A percentile compares a stretch with the other conserved stretches of the same genome.
Conservation (phyloP, 2,113 vertebrate species). For the Ceyx melanurus region DNA sequence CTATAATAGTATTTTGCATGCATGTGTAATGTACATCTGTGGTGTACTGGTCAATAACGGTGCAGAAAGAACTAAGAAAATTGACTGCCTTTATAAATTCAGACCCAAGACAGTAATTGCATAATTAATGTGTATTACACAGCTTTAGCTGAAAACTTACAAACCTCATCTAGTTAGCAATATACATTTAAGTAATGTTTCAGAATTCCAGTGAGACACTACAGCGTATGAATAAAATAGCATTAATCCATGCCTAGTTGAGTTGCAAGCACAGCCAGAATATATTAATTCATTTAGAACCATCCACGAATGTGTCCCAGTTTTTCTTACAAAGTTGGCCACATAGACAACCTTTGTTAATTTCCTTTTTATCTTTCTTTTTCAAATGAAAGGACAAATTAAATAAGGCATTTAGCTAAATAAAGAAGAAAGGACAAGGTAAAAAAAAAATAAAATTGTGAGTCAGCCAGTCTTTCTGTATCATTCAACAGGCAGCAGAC, state of each 20-base stretch:
- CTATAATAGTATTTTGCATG: neutral
- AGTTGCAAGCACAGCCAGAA: conserved; percentile 33
- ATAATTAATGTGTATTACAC: conserved; percentile 50
- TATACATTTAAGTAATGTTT: conserved; percentile 54
- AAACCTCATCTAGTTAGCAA: conserved; percentile 45
- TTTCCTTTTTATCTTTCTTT: conserved; percentile 48
- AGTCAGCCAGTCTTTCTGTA: conserved; percentile 25
- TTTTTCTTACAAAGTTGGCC: conserved; percentile 34
- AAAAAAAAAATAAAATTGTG: neutral
- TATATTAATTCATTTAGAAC: conserved; percentile 46
- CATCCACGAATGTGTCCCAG: neutral
- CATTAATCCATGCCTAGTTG: conserved; percentile 36
- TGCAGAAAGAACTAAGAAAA: neutral
- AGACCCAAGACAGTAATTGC: conserved; percentile 35
- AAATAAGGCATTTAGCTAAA: conserved; percentile 56
- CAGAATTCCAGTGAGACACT: conserved; percentile 41
- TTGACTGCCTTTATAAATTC: conserved; percentile 22
- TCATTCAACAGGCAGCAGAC: conserved; percentile 17
- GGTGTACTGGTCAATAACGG: neutral
- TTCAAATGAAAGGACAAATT: conserved; percentile 39
- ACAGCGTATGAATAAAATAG: conserved; percentile 26
- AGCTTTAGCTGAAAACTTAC: conserved; percentile 15
- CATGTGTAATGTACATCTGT: neutral
- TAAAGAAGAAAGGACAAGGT: conserved; percentile 38
- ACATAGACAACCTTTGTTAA: conserved; percentile 29